These are phyloP conservation scores for Paedocypris sp. DNA, from an alignment of 2,113 vertebrate species.

Conservation along the genomic window DNA sequence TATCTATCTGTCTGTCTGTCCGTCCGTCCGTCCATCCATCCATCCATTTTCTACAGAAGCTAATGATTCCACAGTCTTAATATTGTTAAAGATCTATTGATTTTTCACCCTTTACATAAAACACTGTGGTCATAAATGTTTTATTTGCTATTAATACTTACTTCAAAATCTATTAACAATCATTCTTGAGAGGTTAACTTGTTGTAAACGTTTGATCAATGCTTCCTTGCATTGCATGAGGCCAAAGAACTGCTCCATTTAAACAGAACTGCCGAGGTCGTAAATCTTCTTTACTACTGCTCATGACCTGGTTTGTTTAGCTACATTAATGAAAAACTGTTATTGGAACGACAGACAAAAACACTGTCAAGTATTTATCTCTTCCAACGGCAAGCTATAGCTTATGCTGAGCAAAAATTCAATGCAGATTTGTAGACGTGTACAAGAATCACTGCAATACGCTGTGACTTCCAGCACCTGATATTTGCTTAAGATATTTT, in stretches of 20 bases:
- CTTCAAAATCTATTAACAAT: constrained; percentile 37
- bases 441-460: too few species aligned
- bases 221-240: neutral
- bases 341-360: neutral
- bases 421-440: too few species aligned
- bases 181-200: constrained; percentile 26
- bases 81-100: constrained; percentile 22
- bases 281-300: neutral
- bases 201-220: constrained; percentile 27
- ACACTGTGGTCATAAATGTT: constrained; percentile 30
- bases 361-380: constrained; percentile 1
- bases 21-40: too few species aligned
- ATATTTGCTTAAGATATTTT: neutral
- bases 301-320: neutral
- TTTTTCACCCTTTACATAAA: constrained; percentile 19
- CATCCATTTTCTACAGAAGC: too few species aligned
- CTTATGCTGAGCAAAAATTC: too few species aligned
- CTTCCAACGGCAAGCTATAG: too few species aligned
- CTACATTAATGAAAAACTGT: constrained; percentile 8
- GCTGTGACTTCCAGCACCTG: neutral
- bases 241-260: neutral
- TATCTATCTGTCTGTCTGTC: too few species aligned
- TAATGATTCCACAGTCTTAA: neutral
- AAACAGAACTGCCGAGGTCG: neutral
- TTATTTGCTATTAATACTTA: constrained; percentile 34